Base-by-base conservation (phyloP, 1,140 invertebrate genomes). In the Babylonia areolata region DNA sequence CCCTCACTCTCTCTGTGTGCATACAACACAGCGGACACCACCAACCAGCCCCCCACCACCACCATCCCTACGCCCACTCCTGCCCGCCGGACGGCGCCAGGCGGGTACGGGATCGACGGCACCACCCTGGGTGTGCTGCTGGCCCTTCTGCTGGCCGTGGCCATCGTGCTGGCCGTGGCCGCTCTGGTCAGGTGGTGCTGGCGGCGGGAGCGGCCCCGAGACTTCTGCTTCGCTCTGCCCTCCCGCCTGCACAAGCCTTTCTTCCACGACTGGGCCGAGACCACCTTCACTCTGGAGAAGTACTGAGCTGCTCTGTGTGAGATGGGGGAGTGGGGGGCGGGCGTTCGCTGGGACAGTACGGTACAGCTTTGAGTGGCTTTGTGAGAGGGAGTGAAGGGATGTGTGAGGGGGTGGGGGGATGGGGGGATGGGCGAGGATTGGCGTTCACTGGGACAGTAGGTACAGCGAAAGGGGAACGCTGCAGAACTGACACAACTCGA, bases 161-260 rank as follows among this genome's bases (percentile, higher is more conserved):
- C 64, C 54, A 83, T 89, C 78, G 31, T 89, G 35, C 40, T 89
- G 31, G 39, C 81, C 46, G 64, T 89, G 17, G 81, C 85, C 9
- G 84, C 75, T 15, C 40, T 75, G 20, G 69, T 86, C 64, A 80
- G 88, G 81, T 33, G 40, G 15, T 85, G 42, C 37, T 82, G 85
- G n/a, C 40, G 82, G 23, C 58, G 82, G 28, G 69, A 79, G 69
- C 80, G 83, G 31, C 86, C 86, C 20, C 77, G 85, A 46, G 88
- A 89, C 51, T 89, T 89, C 77, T 89, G 88, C 80, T 89, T 89
- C 64, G 88, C 81, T 31, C 81, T 88, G 31, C 86, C 86, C 28
- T n/a, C 42, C 46, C 64, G 71, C n/a, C 23, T 87, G 58, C 81
- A 87, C 64, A 85, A 81, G 28, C 82, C 84, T n/a, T 15, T 87